These are phyloP conservation scores for Pollenia labialis DNA, from an alignment of 2,888 invertebrate genomes.

Conservation along the genomic window DNA sequence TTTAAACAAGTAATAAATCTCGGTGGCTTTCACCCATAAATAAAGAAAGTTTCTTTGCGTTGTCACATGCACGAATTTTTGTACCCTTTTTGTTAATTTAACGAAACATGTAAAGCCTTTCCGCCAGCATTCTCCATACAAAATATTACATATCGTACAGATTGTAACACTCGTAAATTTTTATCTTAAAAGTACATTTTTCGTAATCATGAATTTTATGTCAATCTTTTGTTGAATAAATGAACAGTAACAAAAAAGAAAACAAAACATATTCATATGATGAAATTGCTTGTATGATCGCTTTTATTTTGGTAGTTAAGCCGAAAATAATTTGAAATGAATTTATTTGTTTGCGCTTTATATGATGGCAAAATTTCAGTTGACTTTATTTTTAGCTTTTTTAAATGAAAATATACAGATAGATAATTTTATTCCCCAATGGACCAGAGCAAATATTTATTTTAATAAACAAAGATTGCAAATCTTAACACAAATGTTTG, in stretches of 20 bases:
- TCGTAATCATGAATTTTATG: slow-evolving; percentile 1
- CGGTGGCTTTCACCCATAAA: slow-evolving; percentile 62
- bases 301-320: too few relatives aligned
- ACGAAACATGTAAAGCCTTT: not conserved
- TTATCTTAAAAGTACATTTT: not conserved
- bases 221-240: not conserved
- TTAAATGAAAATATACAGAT: too few relatives aligned
- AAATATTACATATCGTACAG: too few relatives aligned
- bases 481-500: too few relatives aligned
- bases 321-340: not conserved
- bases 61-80: slow-evolving; percentile 50
- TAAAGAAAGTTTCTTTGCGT: slow-evolving; percentile 53
- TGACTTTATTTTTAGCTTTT: too few relatives aligned
- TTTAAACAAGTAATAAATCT: slow-evolving; percentile 54
- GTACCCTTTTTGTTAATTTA: slow-evolving; percentile 36
- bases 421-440: too few relatives aligned
- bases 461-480: too few relatives aligned
- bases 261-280: not conserved
- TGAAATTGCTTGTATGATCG: too few relatives aligned
- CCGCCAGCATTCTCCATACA: too few relatives aligned
- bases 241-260: not conserved
- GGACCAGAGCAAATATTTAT: too few relatives aligned
- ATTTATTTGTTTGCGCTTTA: slow-evolving; percentile 15
- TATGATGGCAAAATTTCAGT: not conserved
- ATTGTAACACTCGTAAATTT: too few relatives aligned